Percentiles rank a stretch among this genome's conserved stretches.
phyloP scores from a whole-genome alignment of 1,140 invertebrate species.

The Zaprionus davidi region DNA sequence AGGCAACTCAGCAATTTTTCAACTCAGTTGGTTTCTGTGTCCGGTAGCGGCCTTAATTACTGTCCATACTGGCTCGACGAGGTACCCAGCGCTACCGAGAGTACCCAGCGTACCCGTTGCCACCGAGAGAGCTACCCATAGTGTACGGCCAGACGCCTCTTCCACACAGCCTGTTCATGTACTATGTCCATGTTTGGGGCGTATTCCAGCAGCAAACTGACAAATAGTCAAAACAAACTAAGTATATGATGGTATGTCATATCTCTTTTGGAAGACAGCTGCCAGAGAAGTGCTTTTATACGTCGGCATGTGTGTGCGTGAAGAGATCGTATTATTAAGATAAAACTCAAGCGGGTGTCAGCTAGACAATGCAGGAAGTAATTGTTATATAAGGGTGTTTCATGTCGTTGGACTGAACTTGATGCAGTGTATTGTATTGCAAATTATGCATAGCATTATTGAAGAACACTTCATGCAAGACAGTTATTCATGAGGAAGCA shows the following conservation, averaged over 20 bases:
- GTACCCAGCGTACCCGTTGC: background rate
- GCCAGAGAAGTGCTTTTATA: slow-evolving; percentile 42
- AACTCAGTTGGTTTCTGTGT: slow-evolving; percentile 46
- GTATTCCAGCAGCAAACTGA: slow-evolving; percentile 51
- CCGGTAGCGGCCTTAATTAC: slow-evolving; percentile 80
- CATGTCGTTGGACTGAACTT: background rate
- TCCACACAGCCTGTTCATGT: background rate
- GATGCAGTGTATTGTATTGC: background rate
- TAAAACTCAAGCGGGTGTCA: slow-evolving; percentile 41
- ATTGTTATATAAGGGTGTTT: slow-evolving; percentile 21
- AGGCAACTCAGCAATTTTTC: slow-evolving; percentile 50
- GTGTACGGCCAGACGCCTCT: slow-evolving; percentile 3
- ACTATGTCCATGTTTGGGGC: slow-evolving; percentile 51
- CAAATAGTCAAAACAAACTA: slow-evolving; percentile 79
- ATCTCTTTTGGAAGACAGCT: slow-evolving; percentile 61
- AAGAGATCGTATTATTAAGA: slow-evolving; percentile 41
- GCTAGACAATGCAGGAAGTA: slow-evolving; percentile 39
- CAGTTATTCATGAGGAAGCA: background rate
- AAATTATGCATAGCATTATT: background rate
- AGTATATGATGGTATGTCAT: slow-evolving; percentile 62
- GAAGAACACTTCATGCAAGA: background rate
- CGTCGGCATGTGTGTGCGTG: slow-evolving; percentile 1
- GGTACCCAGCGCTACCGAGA: slow-evolving; percentile 1
- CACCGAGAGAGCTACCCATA: slow-evolving; percentile 14
- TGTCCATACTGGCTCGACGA: slow-evolving; percentile 29